Percentiles rank a stretch among this genome's conserved stretches.
These are phyloP conservation scores for Odontocolon sp. DNA, from an alignment of 2,888 invertebrate species.

Conservation along the genomic window DNA sequence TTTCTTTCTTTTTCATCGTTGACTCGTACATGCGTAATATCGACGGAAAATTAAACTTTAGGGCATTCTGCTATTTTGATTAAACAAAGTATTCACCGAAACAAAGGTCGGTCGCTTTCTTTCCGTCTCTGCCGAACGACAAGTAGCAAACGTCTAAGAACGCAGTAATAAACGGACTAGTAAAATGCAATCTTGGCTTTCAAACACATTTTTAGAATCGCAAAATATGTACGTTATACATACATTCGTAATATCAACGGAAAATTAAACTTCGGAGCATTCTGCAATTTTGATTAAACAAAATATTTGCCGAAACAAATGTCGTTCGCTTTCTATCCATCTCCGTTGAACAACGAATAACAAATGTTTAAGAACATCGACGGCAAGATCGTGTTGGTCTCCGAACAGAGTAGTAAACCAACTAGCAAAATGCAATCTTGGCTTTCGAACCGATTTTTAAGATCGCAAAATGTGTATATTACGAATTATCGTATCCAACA, in stretches of 20 bases:
- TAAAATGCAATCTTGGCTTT: neutral
- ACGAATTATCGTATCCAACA: too few relatives aligned
- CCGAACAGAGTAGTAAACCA: conserved; percentile 17
- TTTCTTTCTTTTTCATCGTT: neutral
- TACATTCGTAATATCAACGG: neutral
- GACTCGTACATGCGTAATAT: neutral
- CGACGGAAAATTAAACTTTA: neutral
- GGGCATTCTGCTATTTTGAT: neutral
- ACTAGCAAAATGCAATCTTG: conserved; percentile 11
- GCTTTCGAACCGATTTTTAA: neutral
- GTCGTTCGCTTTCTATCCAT: conserved; percentile 44
- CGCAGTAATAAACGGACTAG: conserved; percentile 35
- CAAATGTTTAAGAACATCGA: conserved; percentile 41
- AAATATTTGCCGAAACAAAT: conserved; percentile 23
- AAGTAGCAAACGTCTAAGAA: conserved; percentile 44
- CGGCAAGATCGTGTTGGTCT: conserved; percentile 22
- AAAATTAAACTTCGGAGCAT: neutral
- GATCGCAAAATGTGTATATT: neutral
- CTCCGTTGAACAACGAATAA: conserved; percentile 37
- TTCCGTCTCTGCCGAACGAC: conserved; percentile 41
- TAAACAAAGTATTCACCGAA: neutral
- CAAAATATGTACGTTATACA: neutral
- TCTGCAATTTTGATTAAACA: neutral
- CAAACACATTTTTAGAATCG: neutral
- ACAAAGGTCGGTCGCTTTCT: conserved; percentile 45